phyloP scores from a whole-genome alignment of 2,113 vertebrate species.

The Elephas maximus region DNA sequence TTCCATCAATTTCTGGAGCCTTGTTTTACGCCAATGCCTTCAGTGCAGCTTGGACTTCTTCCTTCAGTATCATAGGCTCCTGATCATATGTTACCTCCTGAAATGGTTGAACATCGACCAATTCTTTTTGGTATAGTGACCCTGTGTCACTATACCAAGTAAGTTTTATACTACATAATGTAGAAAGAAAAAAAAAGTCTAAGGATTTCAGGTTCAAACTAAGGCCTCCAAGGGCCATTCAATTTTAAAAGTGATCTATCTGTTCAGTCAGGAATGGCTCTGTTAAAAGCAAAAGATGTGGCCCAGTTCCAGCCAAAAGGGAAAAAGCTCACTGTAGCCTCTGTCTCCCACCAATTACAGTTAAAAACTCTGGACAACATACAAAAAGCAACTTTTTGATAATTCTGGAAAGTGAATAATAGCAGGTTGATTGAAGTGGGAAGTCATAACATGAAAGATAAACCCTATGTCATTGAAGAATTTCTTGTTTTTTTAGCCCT shows the following conservation, averaged over 20 bases:
- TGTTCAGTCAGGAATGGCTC: background rate
- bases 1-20: no score
- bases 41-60: no score
- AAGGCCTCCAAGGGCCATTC: background rate
- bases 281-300: background rate
- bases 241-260: background rate
- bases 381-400: background rate
- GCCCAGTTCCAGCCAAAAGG: background rate
- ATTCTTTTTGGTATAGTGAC: no score
- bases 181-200: background rate
- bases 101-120: no score
- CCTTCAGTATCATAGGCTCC: no score
- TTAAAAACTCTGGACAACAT: background rate
- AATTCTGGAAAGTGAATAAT: background rate
- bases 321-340: background rate
- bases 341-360: background rate
- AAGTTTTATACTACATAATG: background rate
- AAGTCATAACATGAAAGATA: background rate
- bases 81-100: no score
- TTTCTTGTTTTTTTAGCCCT: background rate
- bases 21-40: no score
- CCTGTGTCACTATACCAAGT: no score
- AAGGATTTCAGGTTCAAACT: background rate
- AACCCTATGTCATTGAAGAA: background rate
- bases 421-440: background rate